Evolutionary conservation across 2,113 vertebrate genomes (phyloP).

Genomic region (Irena cyanogastra): DNA sequence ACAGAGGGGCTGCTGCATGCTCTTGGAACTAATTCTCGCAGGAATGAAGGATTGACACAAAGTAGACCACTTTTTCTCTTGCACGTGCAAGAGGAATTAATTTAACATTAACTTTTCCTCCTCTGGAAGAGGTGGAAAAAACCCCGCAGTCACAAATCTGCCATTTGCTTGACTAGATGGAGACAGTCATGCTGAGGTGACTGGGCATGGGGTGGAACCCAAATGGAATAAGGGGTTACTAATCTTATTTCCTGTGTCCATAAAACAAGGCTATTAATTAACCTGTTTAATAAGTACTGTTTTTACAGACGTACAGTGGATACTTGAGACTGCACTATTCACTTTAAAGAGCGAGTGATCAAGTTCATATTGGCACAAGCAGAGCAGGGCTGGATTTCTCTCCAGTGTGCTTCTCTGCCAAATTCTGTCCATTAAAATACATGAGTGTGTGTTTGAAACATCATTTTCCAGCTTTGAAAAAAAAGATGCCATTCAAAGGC

Average conservation of each 20-base stretch:
- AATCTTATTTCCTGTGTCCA: not conserved
- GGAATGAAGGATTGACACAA: not conserved
- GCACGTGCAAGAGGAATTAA: not conserved
- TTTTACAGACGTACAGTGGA: not conserved
- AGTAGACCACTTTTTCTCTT: not conserved
- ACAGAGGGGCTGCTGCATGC: not conserved
- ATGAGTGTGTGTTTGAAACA: not conserved
- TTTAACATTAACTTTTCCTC: not conserved
- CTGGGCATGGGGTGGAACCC: not conserved
- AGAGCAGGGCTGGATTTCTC: not conserved
- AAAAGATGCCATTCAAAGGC: not conserved
- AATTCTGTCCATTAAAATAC: not conserved
- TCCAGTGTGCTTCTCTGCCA: not conserved
- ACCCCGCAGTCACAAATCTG: not conserved
- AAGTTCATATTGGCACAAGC: not conserved
- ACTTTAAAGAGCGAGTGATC: not conserved
- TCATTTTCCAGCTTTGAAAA: not conserved
- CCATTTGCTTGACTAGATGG: not conserved
- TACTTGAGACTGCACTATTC: not conserved
- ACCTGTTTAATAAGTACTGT: not conserved
- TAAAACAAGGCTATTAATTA: slow-evolving; percentile 25
- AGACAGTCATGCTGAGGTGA: not conserved
- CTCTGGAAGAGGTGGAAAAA: not conserved
- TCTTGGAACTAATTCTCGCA: not conserved
- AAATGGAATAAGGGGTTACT: not conserved